Evolutionary conservation across 1,140 invertebrate species (phyloP), one percentile per base, ranked within the genome.

Genomic region (Lycorma delicatula): DNA sequence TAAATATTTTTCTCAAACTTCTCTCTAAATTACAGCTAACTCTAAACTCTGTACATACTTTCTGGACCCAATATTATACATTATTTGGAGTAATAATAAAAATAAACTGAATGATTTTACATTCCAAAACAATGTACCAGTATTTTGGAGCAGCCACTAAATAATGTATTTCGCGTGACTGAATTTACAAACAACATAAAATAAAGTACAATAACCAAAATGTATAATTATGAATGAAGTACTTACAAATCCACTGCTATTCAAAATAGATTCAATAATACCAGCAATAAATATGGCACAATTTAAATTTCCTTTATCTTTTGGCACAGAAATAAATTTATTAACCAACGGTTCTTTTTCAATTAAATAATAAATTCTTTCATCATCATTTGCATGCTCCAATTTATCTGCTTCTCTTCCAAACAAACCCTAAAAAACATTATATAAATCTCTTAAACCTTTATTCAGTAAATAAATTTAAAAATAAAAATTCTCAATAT

Each of bases 251-350:
- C 93, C 93, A 70, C 88, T 88, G 67, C 91, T 89, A 63, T 89
- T 93, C 11, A 99, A 76, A 46, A 98, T 87, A 60, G 94, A 91
- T 77, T 99, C 96, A 52, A 99, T 85, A 54, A 99, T 98, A 29
- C 97, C 97, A 62, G 95, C 97, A 62, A 93, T 89, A 70, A 98
- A 99, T 36, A 93, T 90, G n/a, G 96, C 94, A 79, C 95, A 98
- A 72, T 98, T 99, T 0, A 98, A 75, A 63, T 86, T 93, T 50
- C 92, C 91, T 76, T 98, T 98, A 70, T 98, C 96, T 72, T 97
- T 95, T 4, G 96, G 95, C 29, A 98, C 89, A 55, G 96, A 98
- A 65, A 99, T 97, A 72, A 88, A 99, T 69, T 87, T 90, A 74
- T 99, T 99, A 0, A 97, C 93, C 58, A 99, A 66, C 13, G 96